These are phyloP conservation scores for Petroica traversi DNA, from an alignment of 2,113 vertebrate genomes.

Conservation along the genomic window DNA sequence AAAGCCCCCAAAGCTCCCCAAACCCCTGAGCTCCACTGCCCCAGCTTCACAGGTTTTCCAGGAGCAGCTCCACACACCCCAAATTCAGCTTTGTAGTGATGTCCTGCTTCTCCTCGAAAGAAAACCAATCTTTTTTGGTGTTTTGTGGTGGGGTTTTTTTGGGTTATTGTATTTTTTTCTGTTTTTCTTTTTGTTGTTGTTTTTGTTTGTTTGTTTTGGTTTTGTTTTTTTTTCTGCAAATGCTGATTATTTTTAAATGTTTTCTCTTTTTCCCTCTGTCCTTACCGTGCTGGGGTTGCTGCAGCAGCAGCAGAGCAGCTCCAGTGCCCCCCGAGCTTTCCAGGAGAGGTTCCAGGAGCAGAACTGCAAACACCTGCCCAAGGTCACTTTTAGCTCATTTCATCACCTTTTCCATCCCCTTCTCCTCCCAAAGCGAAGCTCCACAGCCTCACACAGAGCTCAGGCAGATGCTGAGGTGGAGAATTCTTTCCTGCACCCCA, in stretches of 20 bases:
- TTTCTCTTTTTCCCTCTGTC: background rate
- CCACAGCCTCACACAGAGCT: fast-evolving
- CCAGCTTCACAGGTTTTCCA: background rate
- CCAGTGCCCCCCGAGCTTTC: fast-evolving
- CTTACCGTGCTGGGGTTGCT: background rate
- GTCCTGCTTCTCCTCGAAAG: background rate
- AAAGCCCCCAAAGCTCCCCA: background rate
- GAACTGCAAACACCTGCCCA: background rate
- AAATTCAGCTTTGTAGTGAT: background rate
- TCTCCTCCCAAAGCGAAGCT: background rate
- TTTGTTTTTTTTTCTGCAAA: background rate
- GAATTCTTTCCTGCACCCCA: background rate
- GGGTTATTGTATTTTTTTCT: no score
- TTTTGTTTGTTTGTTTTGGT: no score
- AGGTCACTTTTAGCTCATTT: background rate
- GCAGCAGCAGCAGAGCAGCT: background rate
- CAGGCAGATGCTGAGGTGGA: background rate
- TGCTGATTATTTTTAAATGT: background rate
- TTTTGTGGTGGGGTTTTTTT: no score
- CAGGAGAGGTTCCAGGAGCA: background rate
- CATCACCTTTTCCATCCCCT: background rate
- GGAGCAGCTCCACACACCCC: background rate
- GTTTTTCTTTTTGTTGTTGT: no score
- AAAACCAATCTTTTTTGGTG: fast-evolving
- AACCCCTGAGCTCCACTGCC: fast-evolving